Evolutionary conservation across 2,113 vertebrate genomes (phyloP), one percentile per base, ranked within the genome.

Genomic region (Vulpes lagopus): DNA sequence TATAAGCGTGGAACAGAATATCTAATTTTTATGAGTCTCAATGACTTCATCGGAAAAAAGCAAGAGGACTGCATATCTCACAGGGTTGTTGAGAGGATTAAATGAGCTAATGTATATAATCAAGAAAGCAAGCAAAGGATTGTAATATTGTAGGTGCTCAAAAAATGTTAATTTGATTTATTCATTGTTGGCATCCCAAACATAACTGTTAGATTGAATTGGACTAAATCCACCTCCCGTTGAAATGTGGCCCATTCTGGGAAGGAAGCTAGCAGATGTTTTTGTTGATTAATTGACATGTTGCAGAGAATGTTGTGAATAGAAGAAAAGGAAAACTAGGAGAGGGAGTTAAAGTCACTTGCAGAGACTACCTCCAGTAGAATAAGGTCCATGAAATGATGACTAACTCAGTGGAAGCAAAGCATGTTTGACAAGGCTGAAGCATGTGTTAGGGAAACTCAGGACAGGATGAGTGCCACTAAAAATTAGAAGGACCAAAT

Each of bases 401-500:
- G 57, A 83, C 38, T 67, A 25, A 60, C 12, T 57, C 78, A 32
- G 9, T 2, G 16, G 69, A 87, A 83, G 62, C 73, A 86, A 85
- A 87, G 30, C 32, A 7, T 67, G 25, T 69, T 62, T 89, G 60
- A 92, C 74, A 92, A 97, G 79, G 3, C 60, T 76, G 19, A 86
- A 51, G 60, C 64, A 62, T 27, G 35, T 84, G 20, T 79, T 89
- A 62, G 4, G 57, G 86, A 91, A 96, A 88, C 53, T 57, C 9
- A 1, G 64, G 79, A 80, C 20, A 67, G 69, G 32, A 92, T n/a
- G 35, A 95, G 32, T 35, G 53, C 22, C 74, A 90, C 53, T 80
- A 76, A 97, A 97, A 93, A 92, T 67, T 20, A 91, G 30, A 90
- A 83, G 92, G 65, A 86, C 27, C 49, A 93, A 69, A 94, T 86